Percentiles rank a stretch among this genome's conserved stretches.
Conservation (phyloP, 2,888 invertebrate genomes). For the Hartigia nigra region DNA sequence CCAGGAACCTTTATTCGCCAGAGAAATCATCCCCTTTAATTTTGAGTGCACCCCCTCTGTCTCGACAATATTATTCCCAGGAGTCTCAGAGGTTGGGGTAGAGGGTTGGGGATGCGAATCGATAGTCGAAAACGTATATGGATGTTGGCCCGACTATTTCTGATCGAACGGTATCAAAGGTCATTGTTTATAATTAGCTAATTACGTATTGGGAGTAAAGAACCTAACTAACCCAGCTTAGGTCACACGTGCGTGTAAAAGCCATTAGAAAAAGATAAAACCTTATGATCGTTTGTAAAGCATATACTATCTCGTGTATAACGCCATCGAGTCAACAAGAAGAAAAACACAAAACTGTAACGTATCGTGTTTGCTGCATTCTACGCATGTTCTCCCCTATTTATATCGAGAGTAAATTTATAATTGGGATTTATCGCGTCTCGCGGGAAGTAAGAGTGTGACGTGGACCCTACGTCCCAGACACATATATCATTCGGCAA, state of each 20-base stretch:
- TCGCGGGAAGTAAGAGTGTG: not conserved
- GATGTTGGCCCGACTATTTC: not conserved
- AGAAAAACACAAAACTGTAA: not conserved
- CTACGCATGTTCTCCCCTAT: conserved; percentile 5
- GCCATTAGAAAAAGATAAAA: not conserved
- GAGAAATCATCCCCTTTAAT: not conserved
- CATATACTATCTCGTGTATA: not conserved
- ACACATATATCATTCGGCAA: conserved; percentile 1
- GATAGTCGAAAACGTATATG: not conserved
- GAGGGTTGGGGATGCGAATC: not conserved
- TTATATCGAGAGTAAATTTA: conserved; percentile 18
- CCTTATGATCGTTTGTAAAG: not conserved
- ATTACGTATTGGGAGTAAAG: not conserved
- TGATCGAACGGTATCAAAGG: not conserved
- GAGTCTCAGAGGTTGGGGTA: not conserved
- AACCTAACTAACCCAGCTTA: not conserved
- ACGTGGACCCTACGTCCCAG: not conserved
- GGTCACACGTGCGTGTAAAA: not conserved
- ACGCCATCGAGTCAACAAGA: not conserved
- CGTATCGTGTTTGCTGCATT: not conserved
- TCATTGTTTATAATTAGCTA: not conserved
- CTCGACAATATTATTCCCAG: not conserved
- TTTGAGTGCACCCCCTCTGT: not conserved
- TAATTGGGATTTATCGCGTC: conserved; percentile 6
- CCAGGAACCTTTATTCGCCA: not conserved